Evolutionary conservation across 2,113 vertebrate species (phyloP), one percentile per base, ranked within the genome.

Genomic region (Neolamprologus kungweensis): DNA sequence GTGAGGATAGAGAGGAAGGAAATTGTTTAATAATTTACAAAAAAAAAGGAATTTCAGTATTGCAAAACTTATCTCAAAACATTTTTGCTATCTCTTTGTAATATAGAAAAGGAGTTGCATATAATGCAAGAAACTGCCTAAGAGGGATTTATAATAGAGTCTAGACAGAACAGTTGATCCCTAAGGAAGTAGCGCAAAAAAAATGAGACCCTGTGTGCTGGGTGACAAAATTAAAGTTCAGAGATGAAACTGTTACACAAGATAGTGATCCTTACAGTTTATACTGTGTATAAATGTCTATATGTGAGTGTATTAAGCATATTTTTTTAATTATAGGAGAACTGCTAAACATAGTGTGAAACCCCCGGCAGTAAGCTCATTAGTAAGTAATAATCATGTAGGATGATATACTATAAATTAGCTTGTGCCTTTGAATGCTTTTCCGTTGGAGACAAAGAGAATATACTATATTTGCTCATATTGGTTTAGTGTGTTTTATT

Each of bases 21-120:
- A 90, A 87, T 73, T 35, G 80, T 86, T 92, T 85, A 91, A 94
- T 93, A 85, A 92, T 94, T 92, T 85, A 86, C 9, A 17, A 17
- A 60, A 47, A 26, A 45, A 26, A 57, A 81, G 4, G 42, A 75
- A 81, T 71, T 84, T 83, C 42, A 65, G 10, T 19, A 8, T 16
- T 85, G 28, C 35, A 54, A 89, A 91, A 88, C 10, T 19, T 37
- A 82, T 87, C 58, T 90, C 16, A 10, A 83, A 86, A 83, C 2
- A 80, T 58, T 63, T 78, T 63, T 31, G 16, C 33, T 78, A 53
- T 60, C 71, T 11, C 6, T 21, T 51, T 85, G 47, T 82, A 83
- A 87, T 86, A 55, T 71, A 81, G 79, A 45, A 82, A 26, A 26
- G 12, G 21, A 13, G 10, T 83, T 60, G 4, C 31, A 84, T n/a